These are phyloP conservation scores for Crepidodera aurea DNA, from an alignment of 2,888 invertebrate genomes.

Conservation along the genomic window DNA sequence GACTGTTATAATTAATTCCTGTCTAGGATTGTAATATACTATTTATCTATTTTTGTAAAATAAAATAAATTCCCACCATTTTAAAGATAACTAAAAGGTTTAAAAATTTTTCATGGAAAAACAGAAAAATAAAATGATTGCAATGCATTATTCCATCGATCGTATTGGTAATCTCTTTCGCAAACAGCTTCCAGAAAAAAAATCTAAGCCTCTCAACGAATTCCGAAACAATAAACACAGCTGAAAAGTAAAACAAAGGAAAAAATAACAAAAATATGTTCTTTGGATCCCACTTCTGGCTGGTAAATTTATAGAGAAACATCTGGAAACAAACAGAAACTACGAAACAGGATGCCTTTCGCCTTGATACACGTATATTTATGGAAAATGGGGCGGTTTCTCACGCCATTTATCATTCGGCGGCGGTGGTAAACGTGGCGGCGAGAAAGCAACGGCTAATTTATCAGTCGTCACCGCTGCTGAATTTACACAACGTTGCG, in stretches of 20 bases:
- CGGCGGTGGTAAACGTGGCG: slow-evolving; percentile 36
- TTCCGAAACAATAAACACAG: background rate
- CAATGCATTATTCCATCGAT: background rate
- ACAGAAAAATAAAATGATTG: no score
- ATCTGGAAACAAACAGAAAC: slow-evolving; percentile 39
- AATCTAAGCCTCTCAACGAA: slow-evolving; percentile 9
- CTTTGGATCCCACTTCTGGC: slow-evolving; percentile 17
- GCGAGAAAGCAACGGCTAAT: slow-evolving; percentile 39
- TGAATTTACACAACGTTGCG: slow-evolving; percentile 36
- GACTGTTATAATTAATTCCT: no score
- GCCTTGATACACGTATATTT: slow-evolving; percentile 41
- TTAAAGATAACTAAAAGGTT: no score
- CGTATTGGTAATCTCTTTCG: background rate
- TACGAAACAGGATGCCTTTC: slow-evolving; percentile 35
- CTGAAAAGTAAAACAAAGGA: slow-evolving; percentile 5
- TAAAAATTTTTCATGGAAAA: no score
- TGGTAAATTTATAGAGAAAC: slow-evolving; percentile 37
- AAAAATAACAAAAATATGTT: slow-evolving; percentile 22
- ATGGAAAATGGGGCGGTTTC: slow-evolving; percentile 48
- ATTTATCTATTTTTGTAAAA: no score
- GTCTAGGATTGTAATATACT: no score
- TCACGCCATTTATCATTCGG: slow-evolving; percentile 45
- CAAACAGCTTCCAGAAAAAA: slow-evolving; percentile 3
- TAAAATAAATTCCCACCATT: no score
- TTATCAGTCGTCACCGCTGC: slow-evolving; percentile 40